These are phyloP conservation scores for Lithophane leautieri DNA, from an alignment of 2,888 invertebrate species.

Conservation along the genomic window DNA sequence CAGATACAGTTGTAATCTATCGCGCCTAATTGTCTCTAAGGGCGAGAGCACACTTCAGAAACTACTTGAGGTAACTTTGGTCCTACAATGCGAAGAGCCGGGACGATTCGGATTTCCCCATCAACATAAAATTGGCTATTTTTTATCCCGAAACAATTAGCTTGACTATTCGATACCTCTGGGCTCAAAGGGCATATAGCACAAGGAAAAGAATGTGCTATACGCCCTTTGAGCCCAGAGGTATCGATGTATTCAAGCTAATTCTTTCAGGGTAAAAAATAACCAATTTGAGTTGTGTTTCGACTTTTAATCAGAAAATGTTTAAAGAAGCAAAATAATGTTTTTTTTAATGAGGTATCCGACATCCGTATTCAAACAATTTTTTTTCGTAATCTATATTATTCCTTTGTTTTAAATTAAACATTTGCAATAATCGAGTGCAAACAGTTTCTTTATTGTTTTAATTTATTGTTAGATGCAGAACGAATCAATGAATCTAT, in stretches of 20 bases:
- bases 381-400: neutral
- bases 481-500: constrained; percentile 29
- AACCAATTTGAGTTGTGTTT: too few species aligned
- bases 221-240: too few species aligned
- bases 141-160: neutral
- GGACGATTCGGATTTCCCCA: neutral
- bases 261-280: neutral
- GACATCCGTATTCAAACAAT: neutral
- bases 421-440: neutral
- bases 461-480: constrained; percentile 15
- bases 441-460: neutral
- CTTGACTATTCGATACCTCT: too few species aligned
- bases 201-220: too few species aligned
- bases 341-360: neutral
- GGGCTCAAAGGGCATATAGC: too few species aligned
- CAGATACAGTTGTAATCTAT: constrained; percentile 49
- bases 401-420: neutral
- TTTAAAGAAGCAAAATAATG: neutral
- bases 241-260: too few species aligned
- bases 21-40: constrained; percentile 45
- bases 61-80: constrained; percentile 26
- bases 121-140: neutral
- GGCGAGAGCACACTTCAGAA: constrained; percentile 32
- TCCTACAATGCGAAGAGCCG: constrained; percentile 3
- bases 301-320: neutral